Conservation (phyloP, 1,140 invertebrate genomes). For the Hetaerina americana region DNA sequence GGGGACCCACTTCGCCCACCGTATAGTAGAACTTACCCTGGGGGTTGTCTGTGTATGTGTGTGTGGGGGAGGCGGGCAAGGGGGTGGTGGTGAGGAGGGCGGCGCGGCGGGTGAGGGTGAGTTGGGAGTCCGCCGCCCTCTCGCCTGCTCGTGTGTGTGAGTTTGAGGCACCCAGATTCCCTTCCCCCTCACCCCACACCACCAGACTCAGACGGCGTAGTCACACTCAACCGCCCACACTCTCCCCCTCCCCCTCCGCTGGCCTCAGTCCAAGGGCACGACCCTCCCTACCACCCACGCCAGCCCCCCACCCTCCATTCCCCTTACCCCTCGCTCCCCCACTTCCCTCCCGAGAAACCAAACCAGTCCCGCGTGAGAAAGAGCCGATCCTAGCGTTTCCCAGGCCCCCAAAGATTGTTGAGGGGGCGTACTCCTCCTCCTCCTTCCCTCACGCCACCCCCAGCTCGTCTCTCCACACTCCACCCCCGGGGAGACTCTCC, state of each 20-base stretch:
- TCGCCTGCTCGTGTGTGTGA: constrained; percentile 22
- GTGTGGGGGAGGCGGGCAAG: constrained; percentile 15
- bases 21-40: no score
- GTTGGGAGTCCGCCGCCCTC: constrained; percentile 5
- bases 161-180: constrained; percentile 22
- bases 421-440: constrained; percentile 8
- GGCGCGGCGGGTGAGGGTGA: constrained; percentile 20
- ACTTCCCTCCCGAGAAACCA: constrained; percentile 28
- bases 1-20: no score
- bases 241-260: constrained; percentile 3
- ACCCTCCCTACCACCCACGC: constrained; percentile 12
- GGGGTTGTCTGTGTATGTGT: no score
- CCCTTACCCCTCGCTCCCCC: constrained; percentile 32
- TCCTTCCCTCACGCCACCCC: no score
- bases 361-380: constrained; percentile 19
- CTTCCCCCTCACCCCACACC: no score
- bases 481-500: no score
- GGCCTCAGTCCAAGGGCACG: constrained; percentile 6
- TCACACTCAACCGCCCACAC: constrained; percentile 17
- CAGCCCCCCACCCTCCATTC: constrained; percentile 5
- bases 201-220: no score
- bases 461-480: no score
- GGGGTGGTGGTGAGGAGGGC: constrained; percentile 10
- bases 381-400: constrained; percentile 10
- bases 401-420: constrained; percentile 6